Evolutionary conservation across 2,113 vertebrate species (phyloP).

Genomic region (Holacanthus passer): DNA sequence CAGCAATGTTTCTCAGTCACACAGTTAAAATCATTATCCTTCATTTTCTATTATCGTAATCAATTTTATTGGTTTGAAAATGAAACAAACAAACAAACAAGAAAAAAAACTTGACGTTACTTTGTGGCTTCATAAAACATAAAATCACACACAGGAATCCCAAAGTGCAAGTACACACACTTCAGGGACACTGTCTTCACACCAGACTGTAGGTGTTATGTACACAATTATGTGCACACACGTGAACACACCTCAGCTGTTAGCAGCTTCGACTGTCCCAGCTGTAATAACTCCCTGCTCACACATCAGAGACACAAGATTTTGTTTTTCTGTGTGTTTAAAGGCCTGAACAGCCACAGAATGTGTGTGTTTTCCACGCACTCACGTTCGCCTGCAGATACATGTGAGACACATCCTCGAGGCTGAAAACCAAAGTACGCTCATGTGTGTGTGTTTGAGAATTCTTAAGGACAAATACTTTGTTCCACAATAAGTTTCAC

Average conservation of each 20-base stretch:
- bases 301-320: constrained; percentile 40
- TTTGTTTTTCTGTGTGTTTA: not conserved
- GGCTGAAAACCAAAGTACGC: not conserved
- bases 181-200: too few relatives aligned
- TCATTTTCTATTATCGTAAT: not conserved
- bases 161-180: not conserved
- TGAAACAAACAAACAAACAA: not conserved
- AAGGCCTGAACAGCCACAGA: not conserved
- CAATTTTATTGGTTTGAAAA: not conserved
- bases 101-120: not conserved
- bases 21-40: not conserved
- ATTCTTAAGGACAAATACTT: constrained; percentile 18
- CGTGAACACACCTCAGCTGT: constrained; percentile 5
- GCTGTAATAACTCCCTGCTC: constrained; percentile 38
- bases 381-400: not conserved
- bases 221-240: not conserved
- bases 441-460: not conserved
- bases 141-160: not conserved
- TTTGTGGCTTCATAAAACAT: not conserved
- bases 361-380: not conserved
- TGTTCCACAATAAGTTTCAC: constrained; percentile 32
- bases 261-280: constrained; percentile 9
- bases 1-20: not conserved
- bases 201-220: not conserved
- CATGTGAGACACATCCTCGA: not conserved